Evolutionary conservation across 2,888 invertebrate species (phyloP).

Genomic region (Drosophila mercatorum): DNA sequence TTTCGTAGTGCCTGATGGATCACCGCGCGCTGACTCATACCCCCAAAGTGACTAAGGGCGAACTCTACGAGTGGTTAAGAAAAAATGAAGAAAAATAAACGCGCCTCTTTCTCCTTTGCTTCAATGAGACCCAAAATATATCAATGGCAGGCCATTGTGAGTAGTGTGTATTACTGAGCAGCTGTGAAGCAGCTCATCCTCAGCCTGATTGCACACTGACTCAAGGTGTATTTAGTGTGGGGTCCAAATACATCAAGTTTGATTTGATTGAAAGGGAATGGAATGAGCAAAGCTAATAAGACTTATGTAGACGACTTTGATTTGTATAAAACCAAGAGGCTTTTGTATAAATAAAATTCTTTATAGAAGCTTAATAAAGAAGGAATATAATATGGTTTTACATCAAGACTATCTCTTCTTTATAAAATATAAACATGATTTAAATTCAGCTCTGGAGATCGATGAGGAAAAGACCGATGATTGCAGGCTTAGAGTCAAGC

Average conservation of each 20-base stretch:
- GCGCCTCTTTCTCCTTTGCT: conserved; percentile 26
- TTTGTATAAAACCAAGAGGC: too few species aligned
- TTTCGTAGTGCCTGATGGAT: conserved; percentile 41
- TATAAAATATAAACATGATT: not conserved
- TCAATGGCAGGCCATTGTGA: conserved; percentile 68
- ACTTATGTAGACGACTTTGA: too few species aligned
- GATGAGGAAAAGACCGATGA: not conserved
- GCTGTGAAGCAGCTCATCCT: conserved; percentile 39
- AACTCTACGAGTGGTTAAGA: conserved; percentile 39
- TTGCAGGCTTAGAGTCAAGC: not conserved
- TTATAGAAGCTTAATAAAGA: too few species aligned
- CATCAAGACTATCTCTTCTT: too few species aligned
- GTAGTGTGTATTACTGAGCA: conserved; percentile 31
- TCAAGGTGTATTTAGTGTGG: not conserved
- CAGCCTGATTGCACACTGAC: conserved; percentile 46
- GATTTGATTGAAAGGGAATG: not conserved
- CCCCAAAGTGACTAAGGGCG: conserved; percentile 67
- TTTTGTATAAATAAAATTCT: too few species aligned
- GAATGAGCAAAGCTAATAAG: not conserved
- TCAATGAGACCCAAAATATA: conserved; percentile 63
- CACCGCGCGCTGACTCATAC: conserved; percentile 53
- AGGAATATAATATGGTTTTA: too few species aligned
- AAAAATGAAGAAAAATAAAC: conserved; percentile 2
- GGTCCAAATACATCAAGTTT: not conserved
- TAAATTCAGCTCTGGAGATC: not conserved